Base-by-base conservation (phyloP, 1,140 invertebrate species). In the Telenomus remus region DNA sequence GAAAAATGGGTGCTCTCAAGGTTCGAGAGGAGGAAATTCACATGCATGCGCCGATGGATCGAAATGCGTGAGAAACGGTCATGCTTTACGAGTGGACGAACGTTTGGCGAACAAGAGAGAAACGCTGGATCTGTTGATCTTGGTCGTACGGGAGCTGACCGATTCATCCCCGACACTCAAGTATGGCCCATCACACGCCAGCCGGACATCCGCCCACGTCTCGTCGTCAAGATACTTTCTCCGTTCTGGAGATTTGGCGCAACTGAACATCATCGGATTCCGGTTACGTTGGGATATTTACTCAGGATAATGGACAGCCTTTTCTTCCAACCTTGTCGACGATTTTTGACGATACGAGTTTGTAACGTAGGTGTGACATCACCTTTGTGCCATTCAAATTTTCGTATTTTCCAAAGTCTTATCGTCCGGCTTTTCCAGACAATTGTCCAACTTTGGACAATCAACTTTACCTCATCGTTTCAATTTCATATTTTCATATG, bases 201-300 rank as follows among this genome's bases (percentile, higher is more conserved):
- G 80, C 80, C 81, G 83, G 83, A 84, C 83, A 69, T 84, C 83
- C 83, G 83, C 66, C 66, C 71, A 76, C 57, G 64, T 73, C 68
- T 68, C 49, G 68, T 63, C 65, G 57, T 56, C 34, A 12, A 63
- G 78, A 80, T 75, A 65, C 66, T 78, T 69, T 63, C 66, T 34
- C 35, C 27, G 43, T 5, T 13, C 0, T n/a, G n/a, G 61, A 71
- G 51, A 65, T 54, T 54, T 56, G 55, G 10, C 50, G 42, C n/a
- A 57, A 53, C 59, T 13, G 72, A n/a, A 69, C 68, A 63, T 16
- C 48, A 57, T 39, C 56, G 34, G 47, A 27, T 27, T 77, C 64
- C 56, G 59, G 75, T 69, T 73, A 69, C 59, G 59, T 57, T 48
- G 19, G 70, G 48, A 64, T 74, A 70, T 78, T 78, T 74, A 53